These are phyloP conservation scores for Xenopus petersii DNA, from an alignment of 2,797 vertebrate species.

Conservation along the genomic window DNA sequence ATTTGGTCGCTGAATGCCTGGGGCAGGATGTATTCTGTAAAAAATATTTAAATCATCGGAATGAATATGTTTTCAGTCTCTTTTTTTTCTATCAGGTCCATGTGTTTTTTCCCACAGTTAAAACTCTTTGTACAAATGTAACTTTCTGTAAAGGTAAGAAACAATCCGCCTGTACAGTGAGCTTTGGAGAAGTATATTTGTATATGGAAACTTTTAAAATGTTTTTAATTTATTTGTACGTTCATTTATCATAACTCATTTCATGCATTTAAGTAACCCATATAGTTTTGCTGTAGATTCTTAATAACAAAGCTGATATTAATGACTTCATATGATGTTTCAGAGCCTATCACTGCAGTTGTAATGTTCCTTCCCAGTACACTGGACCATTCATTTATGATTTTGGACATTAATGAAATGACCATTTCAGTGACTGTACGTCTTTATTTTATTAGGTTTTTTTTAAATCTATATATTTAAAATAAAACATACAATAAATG, in stretches of 20 bases:
- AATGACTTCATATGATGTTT: not conserved
- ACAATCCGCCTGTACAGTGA: slow-evolving; percentile 76
- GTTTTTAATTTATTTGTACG: slow-evolving; percentile 88
- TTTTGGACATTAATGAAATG: slow-evolving; percentile 73
- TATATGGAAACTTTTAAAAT: slow-evolving; percentile 81
- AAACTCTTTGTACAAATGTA: slow-evolving; percentile 31
- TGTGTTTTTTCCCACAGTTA: no score
- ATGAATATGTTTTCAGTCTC: no score
- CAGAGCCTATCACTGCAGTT: slow-evolving; percentile 47
- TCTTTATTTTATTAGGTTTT: not conserved
- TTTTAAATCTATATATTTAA: slow-evolving; percentile 8
- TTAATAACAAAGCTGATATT: slow-evolving; percentile 16
- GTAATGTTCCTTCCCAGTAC: slow-evolving; percentile 50
- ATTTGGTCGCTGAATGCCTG: no score
- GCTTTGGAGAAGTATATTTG: slow-evolving; percentile 74
- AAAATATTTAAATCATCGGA: no score
- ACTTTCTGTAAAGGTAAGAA: slow-evolving; percentile 56
- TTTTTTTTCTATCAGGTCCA: no score
- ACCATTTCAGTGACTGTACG: slow-evolving; percentile 34
- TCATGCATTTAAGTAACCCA: not conserved
- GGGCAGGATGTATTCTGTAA: no score
- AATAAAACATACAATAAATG: not conserved
- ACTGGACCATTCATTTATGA: slow-evolving; percentile 52
- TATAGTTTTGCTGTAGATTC: slow-evolving; percentile 25
- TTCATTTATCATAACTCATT: slow-evolving; percentile 54